Conservation (phyloP, 2,113 vertebrate species). For the Stercorarius parasiticus region DNA sequence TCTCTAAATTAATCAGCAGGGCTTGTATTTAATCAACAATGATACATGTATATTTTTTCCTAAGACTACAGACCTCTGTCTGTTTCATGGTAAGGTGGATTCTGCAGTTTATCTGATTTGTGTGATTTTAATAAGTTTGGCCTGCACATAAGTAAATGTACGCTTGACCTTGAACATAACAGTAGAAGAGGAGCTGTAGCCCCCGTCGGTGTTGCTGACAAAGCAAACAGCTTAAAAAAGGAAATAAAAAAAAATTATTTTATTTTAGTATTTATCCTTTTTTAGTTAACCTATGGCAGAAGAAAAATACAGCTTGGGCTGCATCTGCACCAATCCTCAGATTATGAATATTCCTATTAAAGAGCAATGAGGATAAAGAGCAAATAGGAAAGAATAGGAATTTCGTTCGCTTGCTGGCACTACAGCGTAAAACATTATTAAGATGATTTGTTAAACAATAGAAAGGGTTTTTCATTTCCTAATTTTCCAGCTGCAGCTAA, state of each 20-base stretch:
- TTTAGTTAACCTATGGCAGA: neutral
- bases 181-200: neutral
- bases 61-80: neutral
- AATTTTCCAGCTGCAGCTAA: constrained; percentile 65
- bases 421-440: constrained; percentile 54
- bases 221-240: neutral
- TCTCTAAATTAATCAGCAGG: constrained; percentile 26
- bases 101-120: constrained; percentile 34
- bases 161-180: neutral
- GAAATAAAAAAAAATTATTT: neutral
- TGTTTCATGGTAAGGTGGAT: neutral
- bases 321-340: neutral
- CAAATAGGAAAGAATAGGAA: neutral
- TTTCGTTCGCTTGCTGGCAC: constrained; percentile 20
- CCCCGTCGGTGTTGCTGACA: neutral
- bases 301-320: neutral
- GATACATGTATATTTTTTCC: neutral
- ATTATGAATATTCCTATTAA: constrained; percentile 52
- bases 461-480: constrained; percentile 75
- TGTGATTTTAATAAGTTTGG: constrained; percentile 15
- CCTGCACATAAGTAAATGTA: neutral
- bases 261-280: neutral
- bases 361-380: constrained; percentile 27
- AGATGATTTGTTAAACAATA: constrained; percentile 81
- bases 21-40: constrained; percentile 4